Percentiles rank a stretch among this genome's conserved stretches.
These are phyloP conservation scores for Arremon brunneinucha DNA, from an alignment of 2,797 vertebrate genomes.

Conservation along the genomic window DNA sequence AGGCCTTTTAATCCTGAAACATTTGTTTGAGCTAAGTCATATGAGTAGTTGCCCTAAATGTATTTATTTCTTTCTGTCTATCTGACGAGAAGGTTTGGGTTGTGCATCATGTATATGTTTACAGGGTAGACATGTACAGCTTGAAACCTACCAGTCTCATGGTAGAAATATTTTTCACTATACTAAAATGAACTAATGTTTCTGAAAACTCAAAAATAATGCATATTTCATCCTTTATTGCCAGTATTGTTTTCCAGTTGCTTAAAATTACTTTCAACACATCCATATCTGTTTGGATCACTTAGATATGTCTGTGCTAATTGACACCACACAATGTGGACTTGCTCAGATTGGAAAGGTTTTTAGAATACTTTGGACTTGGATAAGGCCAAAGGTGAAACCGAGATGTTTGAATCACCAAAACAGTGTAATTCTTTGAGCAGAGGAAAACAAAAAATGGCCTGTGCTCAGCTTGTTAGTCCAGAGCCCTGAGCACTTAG, in stretches of 20 bases:
- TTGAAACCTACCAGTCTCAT: not conserved
- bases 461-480: not conserved
- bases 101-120: not conserved
- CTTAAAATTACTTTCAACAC: not conserved
- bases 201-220: not conserved
- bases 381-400: not conserved
- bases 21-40: not conserved
- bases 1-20: not conserved
- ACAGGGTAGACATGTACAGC: rapidly evolving
- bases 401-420: not conserved
- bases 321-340: not conserved
- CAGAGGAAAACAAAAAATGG: not conserved
- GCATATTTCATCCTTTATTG: not conserved
- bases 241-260: not conserved
- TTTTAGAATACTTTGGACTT: not conserved
- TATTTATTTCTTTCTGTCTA: not conserved
- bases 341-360: not conserved
- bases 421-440: not conserved
- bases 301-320: not conserved
- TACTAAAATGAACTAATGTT: not conserved
- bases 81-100: not conserved
- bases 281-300: not conserved
- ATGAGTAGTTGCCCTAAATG: too few species aligned
- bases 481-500: not conserved
- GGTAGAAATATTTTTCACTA: not conserved